Evolutionary conservation across 2,113 vertebrate species (phyloP), one percentile per base, ranked within the genome.

Genomic region (Nanorana parkeri): DNA sequence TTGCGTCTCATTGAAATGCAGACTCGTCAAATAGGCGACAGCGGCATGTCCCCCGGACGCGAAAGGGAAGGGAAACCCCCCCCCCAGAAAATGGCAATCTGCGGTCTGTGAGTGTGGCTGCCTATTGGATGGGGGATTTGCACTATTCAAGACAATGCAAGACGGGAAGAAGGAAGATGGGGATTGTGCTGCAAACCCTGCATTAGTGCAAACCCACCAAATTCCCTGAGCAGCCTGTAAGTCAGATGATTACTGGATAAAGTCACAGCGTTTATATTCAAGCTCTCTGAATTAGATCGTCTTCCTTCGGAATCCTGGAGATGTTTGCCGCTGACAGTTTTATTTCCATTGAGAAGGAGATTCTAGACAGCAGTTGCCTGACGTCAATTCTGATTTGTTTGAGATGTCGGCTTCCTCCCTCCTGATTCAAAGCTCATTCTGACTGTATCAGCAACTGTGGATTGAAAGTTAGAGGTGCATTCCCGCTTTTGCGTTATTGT

Each of bases 131-230:
- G 55, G 21, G 78, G 66, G n/a, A 80, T 80, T 26, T 20, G 52
- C 54, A 60, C 17, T 68, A 55, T 55, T 54, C 41, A 52, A 29
- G 28, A 68, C 77, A 68, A 58, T 23, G 52, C 23, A 19, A 41
- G 21, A 58, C 24, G 32, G n/a, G 29, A 21, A 51, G 10, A 52
- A 51, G 15, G 65, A 68, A 79, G 68, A 68, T 41, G 77, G 65
- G 77, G 77, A 93, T 87, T 90, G 88, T 86, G 85, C 81, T 83
- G 87, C 86, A 88, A 92, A 90, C 86, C 87, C 86, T 85, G 88
- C 86, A 86, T 91, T 92, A 88, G 68, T 85, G 85, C 91, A 93
- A 93, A 91, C 89, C 87, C 77, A 82, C 90, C 88, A 93, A 92
- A 89, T 90, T 89, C 90, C 88, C 86, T 89, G 89, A 91, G 90